Base-by-base conservation (phyloP, 2,113 vertebrate species). In the Oceanites oceanicus region DNA sequence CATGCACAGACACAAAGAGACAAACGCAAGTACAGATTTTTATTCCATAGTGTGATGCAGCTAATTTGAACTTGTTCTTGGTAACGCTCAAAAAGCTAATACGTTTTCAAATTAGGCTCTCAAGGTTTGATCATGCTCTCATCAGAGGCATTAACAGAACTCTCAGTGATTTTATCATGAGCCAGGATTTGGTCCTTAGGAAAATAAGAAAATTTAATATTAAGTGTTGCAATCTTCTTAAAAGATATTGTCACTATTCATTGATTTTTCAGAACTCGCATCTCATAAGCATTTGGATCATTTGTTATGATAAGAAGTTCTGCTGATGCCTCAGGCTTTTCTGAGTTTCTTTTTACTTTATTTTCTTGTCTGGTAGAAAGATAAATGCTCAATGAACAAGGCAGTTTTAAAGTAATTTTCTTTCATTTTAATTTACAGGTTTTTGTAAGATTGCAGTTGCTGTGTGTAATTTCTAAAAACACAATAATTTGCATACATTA, bases 401-500 rank as follows among this genome's bases (percentile, higher is more conserved):
- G 50, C 29, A 83, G 52, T 93, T 93, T 92, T 67, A 94, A 96
- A 84, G 93, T 75, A 84, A 93, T 96, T 96, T 95, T 92, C 70
- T 91, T 94, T 88, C 88, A 92, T 96, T 96, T 97, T 83, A 90
- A 94, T 96, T 86, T 93, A 80, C 49, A 92, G 53, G 32, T n/a
- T 86, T 92, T 96, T 92, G 59, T 90, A 87, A 94, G 65, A 93
- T 86, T 97, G 92, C 75, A 77, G 80, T 94, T 94, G 86, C 73
- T 90, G 58, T 68, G 59, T 91, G 78, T 30, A 87, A 59, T 94
- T 97, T 86, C 70, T 45, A 92, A 94, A 92, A 63, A 0, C 55
- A 94, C 38, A 95, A 87, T 94, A 76, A 97, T 90, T 95, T 95
- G 79, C 74, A 92, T 83, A 47, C n/a, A 93, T 96, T 97, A 97